These are phyloP conservation scores for Schlechtendalia chinensis DNA, from an alignment of 1,140 invertebrate species.

Conservation along the genomic window DNA sequence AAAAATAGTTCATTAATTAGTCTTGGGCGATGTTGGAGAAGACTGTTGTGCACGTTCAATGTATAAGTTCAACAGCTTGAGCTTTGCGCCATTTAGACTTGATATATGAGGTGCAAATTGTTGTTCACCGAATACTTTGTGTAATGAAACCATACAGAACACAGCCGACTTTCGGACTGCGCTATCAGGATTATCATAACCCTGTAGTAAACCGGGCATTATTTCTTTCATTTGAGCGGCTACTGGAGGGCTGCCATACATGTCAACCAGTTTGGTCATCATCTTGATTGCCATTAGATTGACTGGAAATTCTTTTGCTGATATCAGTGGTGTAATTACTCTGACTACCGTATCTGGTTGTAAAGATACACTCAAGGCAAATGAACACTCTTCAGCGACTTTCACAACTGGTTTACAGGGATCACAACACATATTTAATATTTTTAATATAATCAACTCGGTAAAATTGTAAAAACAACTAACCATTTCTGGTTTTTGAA, in stretches of 20 bases:
- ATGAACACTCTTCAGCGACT: conserved; percentile 55
- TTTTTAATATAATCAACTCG: conserved; percentile 82
- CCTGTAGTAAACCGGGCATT: conserved; percentile 85
- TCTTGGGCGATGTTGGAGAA: conserved; percentile 54
- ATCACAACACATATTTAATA: conserved; percentile 80
- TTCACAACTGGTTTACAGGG: conserved; percentile 70
- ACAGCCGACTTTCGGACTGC: conserved; percentile 90
- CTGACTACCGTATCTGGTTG: conserved; percentile 60
- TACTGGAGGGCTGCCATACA: conserved; percentile 66
- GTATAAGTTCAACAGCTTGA: conserved; percentile 72
- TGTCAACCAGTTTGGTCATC: conserved; percentile 73
- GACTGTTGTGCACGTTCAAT: conserved; percentile 64
- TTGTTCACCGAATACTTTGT: conserved; percentile 78
- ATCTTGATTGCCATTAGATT: conserved; percentile 92
- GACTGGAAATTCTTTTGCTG: conserved; percentile 78
- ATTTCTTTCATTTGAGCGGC: conserved; percentile 73
- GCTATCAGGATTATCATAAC: conserved; percentile 84
- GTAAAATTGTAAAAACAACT: conserved; percentile 79
- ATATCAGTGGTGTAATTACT: conserved; percentile 76
- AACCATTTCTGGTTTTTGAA: conserved; percentile 72
- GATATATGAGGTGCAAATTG: conserved; percentile 73
- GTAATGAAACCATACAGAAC: conserved; percentile 92
- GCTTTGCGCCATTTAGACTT: conserved; percentile 79
- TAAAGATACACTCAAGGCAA: conserved; percentile 51
- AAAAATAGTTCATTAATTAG: conserved; percentile 41